Evolutionary conservation across 1,140 invertebrate genomes (phyloP).

Genomic region (Aphaenogaster ashmeadi): DNA sequence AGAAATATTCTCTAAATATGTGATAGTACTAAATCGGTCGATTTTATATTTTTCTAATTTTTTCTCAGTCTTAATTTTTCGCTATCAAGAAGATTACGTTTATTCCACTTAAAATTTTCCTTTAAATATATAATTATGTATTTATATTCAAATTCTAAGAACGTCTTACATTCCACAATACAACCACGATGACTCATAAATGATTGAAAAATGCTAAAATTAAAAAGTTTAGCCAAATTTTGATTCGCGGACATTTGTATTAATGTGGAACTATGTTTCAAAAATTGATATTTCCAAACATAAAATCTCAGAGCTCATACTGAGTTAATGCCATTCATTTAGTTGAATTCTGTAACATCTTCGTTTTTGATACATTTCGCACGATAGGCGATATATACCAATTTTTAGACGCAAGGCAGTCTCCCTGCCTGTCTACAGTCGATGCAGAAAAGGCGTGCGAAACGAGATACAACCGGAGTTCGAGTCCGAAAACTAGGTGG

Average conservation of each 20-base stretch:
- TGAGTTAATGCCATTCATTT: background rate
- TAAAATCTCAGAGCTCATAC: background rate
- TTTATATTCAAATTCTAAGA: background rate
- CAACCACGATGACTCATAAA: background rate
- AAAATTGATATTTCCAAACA: background rate
- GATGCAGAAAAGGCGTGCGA: slow-evolving; percentile 13
- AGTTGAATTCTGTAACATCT: background rate
- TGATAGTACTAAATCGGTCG: too few species aligned
- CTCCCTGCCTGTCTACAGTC: background rate
- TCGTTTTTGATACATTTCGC: background rate
- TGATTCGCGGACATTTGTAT: background rate
- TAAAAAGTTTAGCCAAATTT: too few species aligned
- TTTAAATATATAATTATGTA: background rate
- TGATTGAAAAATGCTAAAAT: background rate
- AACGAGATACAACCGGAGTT: slow-evolving; percentile 29
- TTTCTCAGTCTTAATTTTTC: background rate
- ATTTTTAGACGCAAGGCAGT: slow-evolving; percentile 33
- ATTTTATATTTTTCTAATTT: too few species aligned
- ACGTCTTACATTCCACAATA: background rate
- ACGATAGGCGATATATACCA: slow-evolving; percentile 33
- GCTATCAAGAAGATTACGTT: background rate
- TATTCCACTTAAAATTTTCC: background rate
- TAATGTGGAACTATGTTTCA: background rate
- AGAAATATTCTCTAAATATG: too few species aligned
- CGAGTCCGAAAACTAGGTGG: slow-evolving; percentile 79